Evolutionary conservation across 1,140 invertebrate genomes (phyloP), one percentile per base, ranked within the genome.

Genomic region (Chionoecetes opilio): DNA sequence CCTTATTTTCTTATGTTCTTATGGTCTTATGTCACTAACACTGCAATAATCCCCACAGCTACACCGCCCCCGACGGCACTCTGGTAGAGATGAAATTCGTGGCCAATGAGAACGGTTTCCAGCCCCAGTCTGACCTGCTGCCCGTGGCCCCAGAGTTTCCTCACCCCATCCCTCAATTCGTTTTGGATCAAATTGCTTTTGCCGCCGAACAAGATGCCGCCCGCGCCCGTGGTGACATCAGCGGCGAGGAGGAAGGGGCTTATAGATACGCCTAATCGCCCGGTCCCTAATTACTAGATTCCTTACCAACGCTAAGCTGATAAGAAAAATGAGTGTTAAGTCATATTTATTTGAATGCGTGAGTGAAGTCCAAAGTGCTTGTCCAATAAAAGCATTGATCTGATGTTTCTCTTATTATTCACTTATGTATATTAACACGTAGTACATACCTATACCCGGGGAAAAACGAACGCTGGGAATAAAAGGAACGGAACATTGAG

Each of bases 101-200:
- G 32, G 92, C 92, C 21, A 93, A 93, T 35, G 92, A 82, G 37
- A 93, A 93, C 41, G 92, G 92, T 31, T 93, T 87, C 92, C 92
- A 93, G 84, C 92, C 92, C 2, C 82, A 93, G 31, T 93, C 92
- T 34, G 6, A 29, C 38, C 31, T 87, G 21, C 38, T 93, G 37
- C 92, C 92, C 35, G 92, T 93, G 82, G 82, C 92, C 53, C 92
- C 92, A 11, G 92, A 86, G 92, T 93, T 93, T 84, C 92, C 92
- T n/a, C 92, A 93, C 84, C 92, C 92, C 34, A 87, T 93, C 92
- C 92, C 92, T 0, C 29, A 87, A 38, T 93, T 93, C 84, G 92
- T 93, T 26, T 84, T 93, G 92, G 38, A 87, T 11, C 92, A 93
- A 84, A 93, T 93, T 41, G 92, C 92, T 37, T 93, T 93, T 34